phyloP scores from a whole-genome alignment of 2,797 vertebrate species.

The Oreonectes daqikongensis region DNA sequence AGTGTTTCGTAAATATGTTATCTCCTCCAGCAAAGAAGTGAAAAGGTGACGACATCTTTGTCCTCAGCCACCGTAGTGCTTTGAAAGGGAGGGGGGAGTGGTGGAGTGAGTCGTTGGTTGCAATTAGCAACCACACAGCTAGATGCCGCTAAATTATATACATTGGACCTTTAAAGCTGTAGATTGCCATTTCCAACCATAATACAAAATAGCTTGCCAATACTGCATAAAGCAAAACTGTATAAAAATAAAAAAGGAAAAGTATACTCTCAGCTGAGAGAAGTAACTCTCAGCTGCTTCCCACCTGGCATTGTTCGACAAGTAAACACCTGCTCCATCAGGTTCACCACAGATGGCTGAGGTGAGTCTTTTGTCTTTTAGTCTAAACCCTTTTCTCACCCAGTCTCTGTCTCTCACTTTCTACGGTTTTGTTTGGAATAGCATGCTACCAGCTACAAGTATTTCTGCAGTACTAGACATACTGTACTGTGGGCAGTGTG shows the following conservation, averaged over 20 bases:
- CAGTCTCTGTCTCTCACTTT: slow-evolving; percentile 25
- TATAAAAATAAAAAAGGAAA: not conserved
- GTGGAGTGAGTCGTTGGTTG: too few species aligned
- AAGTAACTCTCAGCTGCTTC: slow-evolving; percentile 69
- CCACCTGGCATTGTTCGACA: slow-evolving; percentile 76
- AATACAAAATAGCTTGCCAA: not conserved
- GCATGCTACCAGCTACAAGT: not conserved
- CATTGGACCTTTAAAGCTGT: too few species aligned
- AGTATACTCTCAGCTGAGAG: too few species aligned
- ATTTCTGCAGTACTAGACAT: too few species aligned
- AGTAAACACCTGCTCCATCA: slow-evolving; percentile 70
- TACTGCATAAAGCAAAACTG: not conserved
- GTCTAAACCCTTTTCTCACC: slow-evolving; percentile 48
- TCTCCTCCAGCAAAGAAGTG: too few species aligned
- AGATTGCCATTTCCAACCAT: not conserved
- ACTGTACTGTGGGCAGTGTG: not conserved
- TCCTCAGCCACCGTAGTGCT: too few species aligned
- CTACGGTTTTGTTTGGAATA: not conserved
- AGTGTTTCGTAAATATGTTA: too few species aligned
- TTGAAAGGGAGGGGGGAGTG: too few species aligned
- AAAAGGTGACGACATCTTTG: too few species aligned
- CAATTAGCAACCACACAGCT: too few species aligned
- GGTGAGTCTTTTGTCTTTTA: slow-evolving; percentile 58
- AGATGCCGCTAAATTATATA: too few species aligned
- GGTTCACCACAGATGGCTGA: slow-evolving; percentile 70